Conservation (phyloP, 2,888 invertebrate genomes). For the Dolichomitus sp. region DNA sequence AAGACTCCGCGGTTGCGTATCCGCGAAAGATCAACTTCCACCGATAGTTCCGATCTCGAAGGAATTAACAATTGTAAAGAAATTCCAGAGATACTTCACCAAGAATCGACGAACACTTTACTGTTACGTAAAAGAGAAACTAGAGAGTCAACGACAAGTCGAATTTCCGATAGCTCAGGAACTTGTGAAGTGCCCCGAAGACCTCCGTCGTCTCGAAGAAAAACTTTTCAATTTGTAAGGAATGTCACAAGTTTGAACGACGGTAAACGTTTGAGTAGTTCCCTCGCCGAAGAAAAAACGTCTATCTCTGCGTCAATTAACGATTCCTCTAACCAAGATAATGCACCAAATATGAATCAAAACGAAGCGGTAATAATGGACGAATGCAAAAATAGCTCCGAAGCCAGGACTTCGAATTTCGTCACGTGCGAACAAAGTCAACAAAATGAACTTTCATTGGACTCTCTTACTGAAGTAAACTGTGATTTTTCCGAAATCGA, state of each 20-base stretch:
- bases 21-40: neutral
- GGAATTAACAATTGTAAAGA: neutral
- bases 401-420: neutral
- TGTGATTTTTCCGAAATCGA: neutral
- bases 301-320: neutral
- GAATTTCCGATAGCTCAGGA: neutral
- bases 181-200: neutral
- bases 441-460: neutral
- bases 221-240: neutral
- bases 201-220: constrained; percentile 4
- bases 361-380: neutral
- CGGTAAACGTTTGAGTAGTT: too few relatives aligned
- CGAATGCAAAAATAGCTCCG: neutral
- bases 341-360: neutral
- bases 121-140: neutral
- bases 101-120: neutral
- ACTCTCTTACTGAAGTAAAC: neutral
- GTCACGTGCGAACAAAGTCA: neutral
- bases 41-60: neutral
- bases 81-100: neutral
- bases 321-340: too few relatives aligned
- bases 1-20: neutral
- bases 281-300: neutral
- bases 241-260: neutral
- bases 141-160: neutral